Percentiles rank a stretch among this genome's conserved stretches.
Conservation (phyloP, 1,140 invertebrate species). For the Zelostemma sp. region DNA sequence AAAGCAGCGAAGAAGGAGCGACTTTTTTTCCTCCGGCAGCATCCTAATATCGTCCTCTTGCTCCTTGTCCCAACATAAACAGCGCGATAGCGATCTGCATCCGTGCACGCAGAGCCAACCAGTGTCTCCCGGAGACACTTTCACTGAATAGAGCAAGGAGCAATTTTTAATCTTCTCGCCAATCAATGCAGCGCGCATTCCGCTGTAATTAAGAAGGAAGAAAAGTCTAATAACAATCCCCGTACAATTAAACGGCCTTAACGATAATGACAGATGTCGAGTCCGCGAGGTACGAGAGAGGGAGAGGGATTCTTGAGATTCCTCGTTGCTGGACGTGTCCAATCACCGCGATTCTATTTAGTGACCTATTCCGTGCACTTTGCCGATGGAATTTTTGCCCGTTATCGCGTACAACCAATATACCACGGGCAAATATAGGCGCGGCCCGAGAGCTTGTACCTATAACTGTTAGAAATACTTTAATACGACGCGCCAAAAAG, state of each 20-base stretch:
- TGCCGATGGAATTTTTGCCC: constrained; percentile 32
- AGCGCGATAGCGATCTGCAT: constrained; percentile 2
- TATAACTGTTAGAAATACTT: background rate
- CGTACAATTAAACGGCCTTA: background rate
- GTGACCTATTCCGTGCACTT: constrained; percentile 22
- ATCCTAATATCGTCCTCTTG: constrained; percentile 3
- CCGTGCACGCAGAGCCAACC: background rate
- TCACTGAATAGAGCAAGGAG: constrained; percentile 3
- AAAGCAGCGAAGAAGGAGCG: no score
- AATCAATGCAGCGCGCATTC: background rate
- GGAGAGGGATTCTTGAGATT: background rate
- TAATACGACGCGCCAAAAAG: constrained; percentile 3
- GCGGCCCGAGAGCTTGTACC: constrained; percentile 5
- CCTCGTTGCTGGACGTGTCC: background rate
- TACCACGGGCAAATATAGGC: constrained; percentile 22
- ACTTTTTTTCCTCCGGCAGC: background rate
- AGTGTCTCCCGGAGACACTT: constrained; percentile 4
- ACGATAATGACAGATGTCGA: background rate
- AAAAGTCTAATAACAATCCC: background rate
- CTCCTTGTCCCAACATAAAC: background rate
- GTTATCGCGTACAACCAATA: constrained; percentile 19
- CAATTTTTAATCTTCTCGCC: constrained; percentile 1
- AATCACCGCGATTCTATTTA: constrained; percentile 22
- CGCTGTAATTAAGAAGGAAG: background rate
- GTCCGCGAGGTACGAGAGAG: constrained; percentile 3